These are phyloP conservation scores for Pitta sordida DNA, from an alignment of 2,113 vertebrate species.

Conservation along the genomic window DNA sequence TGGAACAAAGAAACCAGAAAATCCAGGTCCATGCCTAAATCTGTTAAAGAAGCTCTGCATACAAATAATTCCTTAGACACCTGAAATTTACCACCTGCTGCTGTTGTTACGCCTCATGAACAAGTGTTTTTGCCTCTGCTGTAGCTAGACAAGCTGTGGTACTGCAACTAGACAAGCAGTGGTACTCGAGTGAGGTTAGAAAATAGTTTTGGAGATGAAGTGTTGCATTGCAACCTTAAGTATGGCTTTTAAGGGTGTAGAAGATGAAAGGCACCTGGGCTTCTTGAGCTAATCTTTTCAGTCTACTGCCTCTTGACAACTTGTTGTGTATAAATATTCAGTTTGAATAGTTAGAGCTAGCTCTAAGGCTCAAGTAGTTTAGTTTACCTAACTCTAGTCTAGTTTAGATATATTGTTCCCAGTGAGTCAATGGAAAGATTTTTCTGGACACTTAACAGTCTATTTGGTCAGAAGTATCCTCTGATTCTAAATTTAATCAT, in stretches of 20 bases:
- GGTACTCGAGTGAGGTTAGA: neutral
- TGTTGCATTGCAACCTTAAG: neutral
- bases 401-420: neutral
- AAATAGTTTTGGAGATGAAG: neutral
- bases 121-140: neutral
- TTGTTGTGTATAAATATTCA: neutral
- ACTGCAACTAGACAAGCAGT: neutral
- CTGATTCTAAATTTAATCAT: neutral
- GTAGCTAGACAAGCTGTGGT: neutral
- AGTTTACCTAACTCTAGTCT: neutral
- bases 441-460: neutral
- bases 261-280: neutral
- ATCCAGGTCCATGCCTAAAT: neutral
- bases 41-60: neutral
- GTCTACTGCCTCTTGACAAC: neutral
- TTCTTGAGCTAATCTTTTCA: neutral
- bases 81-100: neutral
- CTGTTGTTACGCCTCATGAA: neutral
- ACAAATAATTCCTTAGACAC: neutral
- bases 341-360: neutral
- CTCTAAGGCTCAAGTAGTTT: neutral
- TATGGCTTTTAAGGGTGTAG: neutral
- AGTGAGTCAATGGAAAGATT: neutral
- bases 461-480: neutral
- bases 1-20: constrained; percentile 35